phyloP scores from a whole-genome alignment of 2,888 invertebrate genomes.

The Pollenia labialis region DNA sequence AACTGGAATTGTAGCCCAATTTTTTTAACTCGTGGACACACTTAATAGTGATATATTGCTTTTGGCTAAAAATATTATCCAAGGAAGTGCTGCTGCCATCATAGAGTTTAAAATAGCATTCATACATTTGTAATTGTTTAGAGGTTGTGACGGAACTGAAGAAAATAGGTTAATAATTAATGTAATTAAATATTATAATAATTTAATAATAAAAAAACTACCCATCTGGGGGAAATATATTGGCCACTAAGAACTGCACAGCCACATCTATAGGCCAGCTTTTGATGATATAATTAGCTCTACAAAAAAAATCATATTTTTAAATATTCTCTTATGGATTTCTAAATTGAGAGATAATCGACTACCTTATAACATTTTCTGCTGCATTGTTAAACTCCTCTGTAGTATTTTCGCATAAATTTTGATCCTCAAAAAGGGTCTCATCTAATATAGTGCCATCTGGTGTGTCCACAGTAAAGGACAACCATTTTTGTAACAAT shows the following conservation, averaged over 20 bases:
- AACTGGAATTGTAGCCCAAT: conserved; percentile 82
- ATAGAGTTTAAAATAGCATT: conserved; percentile 83
- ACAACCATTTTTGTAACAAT: conserved; percentile 82
- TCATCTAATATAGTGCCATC: conserved; percentile 82
- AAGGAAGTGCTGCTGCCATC: conserved; percentile 81
- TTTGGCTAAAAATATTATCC: conserved; percentile 80
- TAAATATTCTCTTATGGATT: neutral
- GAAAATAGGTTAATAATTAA: neutral
- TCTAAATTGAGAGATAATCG: neutral
- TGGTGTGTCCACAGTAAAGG: conserved; percentile 78
- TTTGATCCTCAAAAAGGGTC: conserved; percentile 82
- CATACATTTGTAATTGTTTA: conserved; percentile 83
- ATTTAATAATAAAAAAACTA: conserved; percentile 71
- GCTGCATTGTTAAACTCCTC: conserved; percentile 76
- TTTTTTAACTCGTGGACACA: conserved; percentile 83
- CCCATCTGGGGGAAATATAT: conserved; percentile 82
- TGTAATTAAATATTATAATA: conserved; percentile 9
- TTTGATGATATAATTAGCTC: conserved; percentile 83
- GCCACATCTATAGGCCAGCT: conserved; percentile 82
- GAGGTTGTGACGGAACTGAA: conserved; percentile 79
- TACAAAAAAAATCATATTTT: conserved; percentile 55
- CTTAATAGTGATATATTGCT: conserved; percentile 82
- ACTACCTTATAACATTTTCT: conserved; percentile 80
- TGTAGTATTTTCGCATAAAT: conserved; percentile 73
- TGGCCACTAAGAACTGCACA: conserved; percentile 80